Evolutionary conservation across 1,140 invertebrate genomes (phyloP).

Genomic region (Portunus trituberculatus): DNA sequence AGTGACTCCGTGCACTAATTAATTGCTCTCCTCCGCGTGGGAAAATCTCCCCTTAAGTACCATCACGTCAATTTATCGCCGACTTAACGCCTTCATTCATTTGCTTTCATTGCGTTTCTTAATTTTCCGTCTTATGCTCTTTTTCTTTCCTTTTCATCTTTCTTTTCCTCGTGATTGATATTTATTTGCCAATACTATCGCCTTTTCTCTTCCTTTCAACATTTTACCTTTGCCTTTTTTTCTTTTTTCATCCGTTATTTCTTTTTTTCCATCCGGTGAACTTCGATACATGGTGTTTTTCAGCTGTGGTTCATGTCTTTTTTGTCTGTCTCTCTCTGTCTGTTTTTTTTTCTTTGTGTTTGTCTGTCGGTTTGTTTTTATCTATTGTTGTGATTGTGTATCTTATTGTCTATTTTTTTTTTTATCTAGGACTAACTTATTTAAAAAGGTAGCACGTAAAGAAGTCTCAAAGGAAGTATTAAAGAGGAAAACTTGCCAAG

Average conservation of each 20-base stretch:
- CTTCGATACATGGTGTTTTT: neutral
- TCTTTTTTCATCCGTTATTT: neutral
- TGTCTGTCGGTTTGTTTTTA: neutral
- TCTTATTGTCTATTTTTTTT: neutral
- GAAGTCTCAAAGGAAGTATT: too few species aligned
- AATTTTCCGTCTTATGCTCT: neutral
- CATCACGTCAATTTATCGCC: too few species aligned
- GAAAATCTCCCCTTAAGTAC: too few species aligned
- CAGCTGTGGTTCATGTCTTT: neutral
- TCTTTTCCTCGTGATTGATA: neutral
- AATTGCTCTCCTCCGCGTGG: too few species aligned
- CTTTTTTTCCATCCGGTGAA: neutral
- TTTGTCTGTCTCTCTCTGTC: conserved; percentile 1
- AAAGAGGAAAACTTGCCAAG: too few species aligned
- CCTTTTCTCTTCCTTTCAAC: neutral
- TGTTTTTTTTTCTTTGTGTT: neutral
- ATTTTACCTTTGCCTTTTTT: neutral
- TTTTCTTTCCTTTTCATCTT: neutral
- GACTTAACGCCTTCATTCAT: neutral
- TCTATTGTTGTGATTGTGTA: neutral
- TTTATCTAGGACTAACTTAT: neutral
- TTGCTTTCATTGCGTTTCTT: neutral
- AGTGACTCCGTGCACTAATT: too few species aligned
- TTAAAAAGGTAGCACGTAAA: too few species aligned
- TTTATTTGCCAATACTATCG: neutral